A percentile compares a stretch with the other conserved stretches of the same genome.
Conservation (phyloP, 1,140 invertebrate genomes). For the Leptoteleia sp. region DNA sequence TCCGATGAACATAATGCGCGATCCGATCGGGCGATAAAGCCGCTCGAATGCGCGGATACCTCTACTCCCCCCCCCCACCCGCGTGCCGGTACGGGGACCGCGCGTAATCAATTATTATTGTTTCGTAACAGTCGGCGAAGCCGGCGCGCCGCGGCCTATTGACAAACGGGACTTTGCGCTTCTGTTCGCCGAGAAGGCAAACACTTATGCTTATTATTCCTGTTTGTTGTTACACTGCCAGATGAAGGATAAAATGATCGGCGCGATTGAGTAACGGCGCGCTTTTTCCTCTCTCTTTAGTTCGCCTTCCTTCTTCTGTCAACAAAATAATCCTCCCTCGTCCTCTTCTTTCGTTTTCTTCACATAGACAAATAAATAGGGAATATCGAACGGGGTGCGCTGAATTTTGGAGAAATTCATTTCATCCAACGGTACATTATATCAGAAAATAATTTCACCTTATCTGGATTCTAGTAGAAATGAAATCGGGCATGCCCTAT, state of each 20-base stretch:
- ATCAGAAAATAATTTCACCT: no score
- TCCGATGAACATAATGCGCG: slow-evolving; percentile 54
- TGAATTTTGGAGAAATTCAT: no score
- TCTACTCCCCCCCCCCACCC: slow-evolving; percentile 9
- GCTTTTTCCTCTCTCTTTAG: slow-evolving; percentile 5
- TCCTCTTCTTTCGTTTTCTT: no score
- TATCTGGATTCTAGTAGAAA: no score
- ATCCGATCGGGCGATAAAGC: slow-evolving; percentile 50
- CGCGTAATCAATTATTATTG: slow-evolving; percentile 58
- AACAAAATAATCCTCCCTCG: no score
- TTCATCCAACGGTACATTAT: no score
- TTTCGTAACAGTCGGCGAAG: slow-evolving; percentile 26
- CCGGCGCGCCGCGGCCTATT: slow-evolving; percentile 24
- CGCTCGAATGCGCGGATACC: slow-evolving; percentile 1
- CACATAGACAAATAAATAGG: no score
- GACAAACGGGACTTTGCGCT: slow-evolving; percentile 50
- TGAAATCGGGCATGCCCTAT: no score
- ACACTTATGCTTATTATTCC: slow-evolving; percentile 50
- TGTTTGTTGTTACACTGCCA: slow-evolving; percentile 16
- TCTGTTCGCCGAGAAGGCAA: slow-evolving; percentile 36
- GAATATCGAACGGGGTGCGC: no score
- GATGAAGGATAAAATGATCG: slow-evolving; percentile 30
- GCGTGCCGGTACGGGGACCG: slow-evolving; percentile 36
- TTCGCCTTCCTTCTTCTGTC: no score
- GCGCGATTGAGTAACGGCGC: slow-evolving; percentile 16